A percentile compares a stretch with the other conserved stretches of the same genome.
phyloP scores from a whole-genome alignment of 2,113 vertebrate species.

The human region GRCh38 chr3:189978501-189979000 shows the following conservation, averaged over 20 bases:
- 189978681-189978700: background rate
- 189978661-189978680: background rate
- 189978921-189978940: constrained; percentile 72
- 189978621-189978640: background rate
- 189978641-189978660: background rate
- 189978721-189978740: background rate
- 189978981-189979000: background rate
- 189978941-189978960: constrained; percentile 48
- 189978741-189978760: background rate
- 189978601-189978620: background rate
- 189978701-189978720: background rate
- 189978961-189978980: background rate
- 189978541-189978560: background rate
- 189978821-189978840: constrained; percentile 36
- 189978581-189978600: background rate
- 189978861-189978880: constrained; percentile 35
- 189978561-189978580: background rate
- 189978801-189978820: constrained; percentile 33
- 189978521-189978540: background rate
- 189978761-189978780: background rate
- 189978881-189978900: constrained; percentile 46
- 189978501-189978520: background rate
- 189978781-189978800: constrained; percentile 53
- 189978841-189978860: constrained; percentile 47
- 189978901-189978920: constrained; percentile 43